Evolutionary conservation across 2,113 vertebrate genomes (phyloP).

Genomic region (Falco punctatus): DNA sequence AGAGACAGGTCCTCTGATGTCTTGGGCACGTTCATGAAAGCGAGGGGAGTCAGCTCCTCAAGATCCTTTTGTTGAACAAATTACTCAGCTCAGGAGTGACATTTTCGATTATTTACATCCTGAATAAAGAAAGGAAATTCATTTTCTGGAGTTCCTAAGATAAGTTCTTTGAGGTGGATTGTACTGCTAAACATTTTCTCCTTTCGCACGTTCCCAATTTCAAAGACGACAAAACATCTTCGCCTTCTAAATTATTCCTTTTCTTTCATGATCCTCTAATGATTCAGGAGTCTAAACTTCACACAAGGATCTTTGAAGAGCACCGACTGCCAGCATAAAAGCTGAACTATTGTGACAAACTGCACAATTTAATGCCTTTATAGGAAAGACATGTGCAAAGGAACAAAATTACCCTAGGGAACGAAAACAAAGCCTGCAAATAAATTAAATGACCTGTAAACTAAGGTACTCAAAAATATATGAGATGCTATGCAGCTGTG

Average conservation of each 20-base stretch:
- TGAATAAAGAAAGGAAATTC: conserved; percentile 51
- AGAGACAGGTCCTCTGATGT: conserved; percentile 55
- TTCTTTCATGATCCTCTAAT: conserved; percentile 55
- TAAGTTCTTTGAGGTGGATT: conserved; percentile 44
- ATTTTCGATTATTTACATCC: conserved; percentile 64
- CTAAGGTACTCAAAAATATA: conserved; percentile 54
- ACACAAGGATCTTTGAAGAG: conserved; percentile 55
- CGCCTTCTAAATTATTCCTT: conserved; percentile 61
- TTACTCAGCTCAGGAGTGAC: conserved; percentile 68
- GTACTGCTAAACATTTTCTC: conserved; percentile 46
- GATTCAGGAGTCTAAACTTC: conserved; percentile 53
- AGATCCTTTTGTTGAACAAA: conserved; percentile 71
- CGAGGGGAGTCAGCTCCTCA: conserved; percentile 36
- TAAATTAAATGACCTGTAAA: conserved; percentile 64
- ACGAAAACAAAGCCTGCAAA: neutral
- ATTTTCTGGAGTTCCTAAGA: conserved; percentile 23
- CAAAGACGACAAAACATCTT: conserved; percentile 64
- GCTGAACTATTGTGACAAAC: conserved; percentile 64
- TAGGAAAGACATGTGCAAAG: conserved; percentile 22
- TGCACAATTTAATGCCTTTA: conserved; percentile 36
- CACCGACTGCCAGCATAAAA: conserved; percentile 42
- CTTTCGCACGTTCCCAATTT: conserved; percentile 28
- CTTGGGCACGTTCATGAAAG: conserved; percentile 41
- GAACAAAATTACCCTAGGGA: conserved; percentile 34
- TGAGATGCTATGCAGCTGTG: conserved; percentile 21